phyloP scores from a whole-genome alignment of 30 jellyfish, hydroid and myxozoan genomes.

The Morbakka virulenta region DNA sequence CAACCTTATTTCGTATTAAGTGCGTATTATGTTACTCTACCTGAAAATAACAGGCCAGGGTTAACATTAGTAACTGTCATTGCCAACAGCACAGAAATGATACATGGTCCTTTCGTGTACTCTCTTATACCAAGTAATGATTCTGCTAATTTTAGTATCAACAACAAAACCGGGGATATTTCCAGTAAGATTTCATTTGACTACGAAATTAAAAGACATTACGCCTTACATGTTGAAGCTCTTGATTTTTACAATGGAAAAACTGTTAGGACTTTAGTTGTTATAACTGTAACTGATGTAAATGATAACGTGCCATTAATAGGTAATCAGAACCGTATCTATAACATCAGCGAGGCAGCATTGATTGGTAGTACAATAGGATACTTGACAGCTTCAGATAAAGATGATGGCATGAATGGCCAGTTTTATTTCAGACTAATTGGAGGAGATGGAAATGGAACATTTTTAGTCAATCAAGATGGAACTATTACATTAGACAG shows the following conservation, averaged over 20 bases:
- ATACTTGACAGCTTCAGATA: conserved; percentile 1
- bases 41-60: background rate
- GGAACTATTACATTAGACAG: conserved; percentile 60
- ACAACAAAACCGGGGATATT: conserved; percentile 11
- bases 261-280: conserved; percentile 72
- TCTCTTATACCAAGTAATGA: conserved; percentile 2
- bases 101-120: background rate
- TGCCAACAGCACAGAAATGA: conserved; percentile 22
- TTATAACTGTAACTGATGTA: conserved; percentile 60
- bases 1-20: background rate
- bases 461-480: conserved; percentile 46
- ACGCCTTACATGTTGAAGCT: conserved; percentile 38
- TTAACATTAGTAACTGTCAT: background rate
- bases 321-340: background rate
- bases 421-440: conserved; percentile 41
- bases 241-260: conserved; percentile 43
- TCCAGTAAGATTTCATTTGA: conserved; percentile 1
- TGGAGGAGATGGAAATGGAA: conserved; percentile 36
- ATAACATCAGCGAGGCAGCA: conserved; percentile 16
- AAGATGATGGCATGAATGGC: conserved; percentile 50
- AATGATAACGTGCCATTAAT: conserved; percentile 81
- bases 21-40: background rate
- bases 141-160: conserved; percentile 3
- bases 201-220: conserved; percentile 37
- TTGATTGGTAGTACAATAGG: background rate